These are phyloP conservation scores for Tetropium fuscum DNA, from an alignment of 2,888 invertebrate species.

Conservation along the genomic window DNA sequence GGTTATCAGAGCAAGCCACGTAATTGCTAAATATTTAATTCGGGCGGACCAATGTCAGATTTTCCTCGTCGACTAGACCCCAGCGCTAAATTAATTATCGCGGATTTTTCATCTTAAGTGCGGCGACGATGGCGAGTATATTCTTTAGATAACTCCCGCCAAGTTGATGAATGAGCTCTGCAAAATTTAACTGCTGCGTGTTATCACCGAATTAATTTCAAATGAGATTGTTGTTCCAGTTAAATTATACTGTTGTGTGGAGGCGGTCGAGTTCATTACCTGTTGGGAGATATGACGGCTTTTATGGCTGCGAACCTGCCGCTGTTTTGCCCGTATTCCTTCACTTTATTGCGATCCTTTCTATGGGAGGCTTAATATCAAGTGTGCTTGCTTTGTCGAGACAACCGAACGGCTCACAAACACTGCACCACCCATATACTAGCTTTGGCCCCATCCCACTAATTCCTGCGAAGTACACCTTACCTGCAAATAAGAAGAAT, in stretches of 20 bases:
- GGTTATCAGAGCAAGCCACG: slow-evolving; percentile 1
- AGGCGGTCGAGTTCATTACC: slow-evolving; percentile 37
- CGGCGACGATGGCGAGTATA: slow-evolving; percentile 10
- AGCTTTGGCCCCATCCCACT: too few relatives aligned
- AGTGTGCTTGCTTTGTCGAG: slow-evolving; percentile 34
- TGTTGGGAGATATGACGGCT: slow-evolving; percentile 44
- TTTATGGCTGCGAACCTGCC: slow-evolving; percentile 33
- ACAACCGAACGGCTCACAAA: slow-evolving; percentile 39
- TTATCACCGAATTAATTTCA: slow-evolving; percentile 32
- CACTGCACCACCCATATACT: too few relatives aligned
- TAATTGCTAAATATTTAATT: slow-evolving; percentile 32
- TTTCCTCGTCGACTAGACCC: slow-evolving; percentile 3
- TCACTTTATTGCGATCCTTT: slow-evolving; percentile 31
- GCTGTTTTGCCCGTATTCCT: slow-evolving; percentile 38
- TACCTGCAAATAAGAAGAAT: too few relatives aligned
- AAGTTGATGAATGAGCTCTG: slow-evolving; percentile 20
- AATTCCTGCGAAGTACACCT: slow-evolving; percentile 32
- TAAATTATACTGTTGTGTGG: slow-evolving; percentile 35
- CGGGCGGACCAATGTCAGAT: slow-evolving; percentile 4
- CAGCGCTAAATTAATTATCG: slow-evolving; percentile 19
- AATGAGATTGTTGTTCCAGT: slow-evolving; percentile 32
- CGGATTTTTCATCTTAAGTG: slow-evolving; percentile 11
- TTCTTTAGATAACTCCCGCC: slow-evolving; percentile 11
- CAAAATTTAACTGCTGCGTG: slow-evolving; percentile 6
- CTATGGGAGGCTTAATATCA: slow-evolving; percentile 41